These are phyloP conservation scores for Brachyhypopomus gauderio DNA, from an alignment of 2,113 vertebrate genomes.

Conservation along the genomic window DNA sequence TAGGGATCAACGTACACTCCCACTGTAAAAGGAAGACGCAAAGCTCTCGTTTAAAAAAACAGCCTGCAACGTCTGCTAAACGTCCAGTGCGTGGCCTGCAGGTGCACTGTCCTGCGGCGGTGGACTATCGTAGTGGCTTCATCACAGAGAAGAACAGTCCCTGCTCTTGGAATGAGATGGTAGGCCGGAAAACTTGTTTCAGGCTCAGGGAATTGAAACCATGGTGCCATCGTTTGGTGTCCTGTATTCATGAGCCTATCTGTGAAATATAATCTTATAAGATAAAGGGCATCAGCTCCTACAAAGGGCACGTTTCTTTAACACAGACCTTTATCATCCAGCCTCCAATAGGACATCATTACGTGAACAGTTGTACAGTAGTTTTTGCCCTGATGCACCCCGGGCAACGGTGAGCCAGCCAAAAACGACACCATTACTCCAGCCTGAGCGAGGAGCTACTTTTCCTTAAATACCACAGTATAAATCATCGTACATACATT, in stretches of 20 bases:
- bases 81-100: neutral
- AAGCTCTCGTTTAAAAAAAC: neutral
- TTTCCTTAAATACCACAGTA: too few relatives aligned
- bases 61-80: neutral
- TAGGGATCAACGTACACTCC: slow-evolving; percentile 68
- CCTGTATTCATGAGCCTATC: slow-evolving; percentile 8
- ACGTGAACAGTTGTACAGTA: neutral
- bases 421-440: slow-evolving; percentile 18
- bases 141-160: too few relatives aligned
- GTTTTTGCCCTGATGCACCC: neutral
- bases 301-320: too few relatives aligned
- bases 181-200: neutral
- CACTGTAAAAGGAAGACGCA: slow-evolving; percentile 27
- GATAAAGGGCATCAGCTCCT: slow-evolving; percentile 17
- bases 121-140: too few relatives aligned
- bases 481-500: too few relatives aligned
- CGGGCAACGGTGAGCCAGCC: neutral
- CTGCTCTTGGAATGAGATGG: too few relatives aligned
- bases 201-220: slow-evolving; percentile 25
- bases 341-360: slow-evolving; percentile 25
- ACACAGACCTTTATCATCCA: neutral
- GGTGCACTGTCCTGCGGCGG: too few relatives aligned
- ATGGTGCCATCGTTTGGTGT: slow-evolving; percentile 9
- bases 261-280: slow-evolving; percentile 30
- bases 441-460: too few relatives aligned